Evolutionary conservation across 2,797 vertebrate genomes (phyloP).

Genomic region (Microcaecilia unicolor): DNA sequence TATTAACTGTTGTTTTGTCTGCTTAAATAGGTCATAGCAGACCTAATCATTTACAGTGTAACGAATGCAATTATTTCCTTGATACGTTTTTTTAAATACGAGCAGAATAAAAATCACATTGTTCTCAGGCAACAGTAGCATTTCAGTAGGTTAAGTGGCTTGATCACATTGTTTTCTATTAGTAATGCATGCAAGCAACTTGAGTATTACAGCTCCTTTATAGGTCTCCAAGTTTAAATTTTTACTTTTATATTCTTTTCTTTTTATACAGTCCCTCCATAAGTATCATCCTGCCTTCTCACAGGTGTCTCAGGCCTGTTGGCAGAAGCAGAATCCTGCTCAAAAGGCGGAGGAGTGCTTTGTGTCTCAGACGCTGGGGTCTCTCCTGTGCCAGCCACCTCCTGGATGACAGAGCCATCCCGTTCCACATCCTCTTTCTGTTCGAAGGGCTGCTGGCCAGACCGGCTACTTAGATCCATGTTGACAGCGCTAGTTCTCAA

Average conservation of each 20-base stretch:
- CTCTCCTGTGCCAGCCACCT: conserved; percentile 52
- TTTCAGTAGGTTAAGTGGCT: conserved; percentile 73
- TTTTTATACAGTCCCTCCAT: conserved; percentile 53
- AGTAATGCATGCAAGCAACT: conserved; percentile 84
- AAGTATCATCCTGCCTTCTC: conserved; percentile 52
- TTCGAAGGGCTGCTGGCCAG: conserved; percentile 48
- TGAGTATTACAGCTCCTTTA: conserved; percentile 48
- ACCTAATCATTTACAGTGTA: conserved; percentile 57
- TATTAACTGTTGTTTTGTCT: conserved; percentile 22
- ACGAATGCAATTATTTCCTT: conserved; percentile 57
- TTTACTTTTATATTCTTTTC: conserved; percentile 16
- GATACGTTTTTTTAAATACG: conserved; percentile 59
- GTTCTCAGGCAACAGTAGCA: conserved; percentile 73
- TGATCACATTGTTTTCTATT: conserved; percentile 63
- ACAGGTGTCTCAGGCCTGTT: conserved; percentile 59
- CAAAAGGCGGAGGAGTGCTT: conserved; percentile 50
- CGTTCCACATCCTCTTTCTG: conserved; percentile 50
- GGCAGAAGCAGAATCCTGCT: conserved; percentile 45
- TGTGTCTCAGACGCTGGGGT: conserved; percentile 40
- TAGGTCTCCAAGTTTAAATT: conserved; percentile 10
- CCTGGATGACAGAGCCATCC: conserved; percentile 53
- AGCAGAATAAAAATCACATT: conserved; percentile 70
- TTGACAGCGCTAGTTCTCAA: conserved; percentile 57
- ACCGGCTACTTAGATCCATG: conserved; percentile 44
- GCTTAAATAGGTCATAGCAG: conserved; percentile 28